A percentile compares a stretch with the other conserved stretches of the same genome.
phyloP scores from a whole-genome alignment of 2,888 invertebrate genomes.

The Orthonevra nobilis region DNA sequence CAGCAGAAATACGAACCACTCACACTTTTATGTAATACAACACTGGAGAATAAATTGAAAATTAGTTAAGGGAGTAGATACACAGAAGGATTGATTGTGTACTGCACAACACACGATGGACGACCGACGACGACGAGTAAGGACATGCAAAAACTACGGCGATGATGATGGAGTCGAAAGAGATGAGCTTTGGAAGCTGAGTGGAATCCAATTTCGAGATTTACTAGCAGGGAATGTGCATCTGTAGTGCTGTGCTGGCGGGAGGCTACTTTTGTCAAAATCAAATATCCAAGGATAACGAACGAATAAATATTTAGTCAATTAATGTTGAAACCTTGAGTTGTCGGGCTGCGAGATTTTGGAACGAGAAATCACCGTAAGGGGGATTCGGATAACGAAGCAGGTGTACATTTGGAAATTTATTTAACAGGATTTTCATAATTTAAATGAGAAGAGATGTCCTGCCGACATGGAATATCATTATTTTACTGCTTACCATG shows the following conservation, averaged over 20 bases:
- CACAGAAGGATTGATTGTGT: too few relatives aligned
- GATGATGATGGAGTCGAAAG: neutral
- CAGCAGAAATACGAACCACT: neutral
- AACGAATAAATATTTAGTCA: slow-evolving; percentile 30
- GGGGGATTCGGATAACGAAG: too few relatives aligned
- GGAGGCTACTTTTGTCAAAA: slow-evolving; percentile 2
- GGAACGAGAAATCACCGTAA: too few relatives aligned
- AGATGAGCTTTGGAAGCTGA: neutral
- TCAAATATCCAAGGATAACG: slow-evolving; percentile 33
- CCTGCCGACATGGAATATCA: too few relatives aligned
- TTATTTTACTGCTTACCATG: too few relatives aligned
- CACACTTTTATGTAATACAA: slow-evolving; percentile 22
- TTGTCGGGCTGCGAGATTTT: too few relatives aligned
- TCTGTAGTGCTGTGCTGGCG: neutral
- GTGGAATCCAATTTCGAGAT: slow-evolving; percentile 38
- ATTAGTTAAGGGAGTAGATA: slow-evolving; percentile 19
- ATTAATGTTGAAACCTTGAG: too few relatives aligned
- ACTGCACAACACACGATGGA: neutral
- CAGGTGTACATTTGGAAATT: too few relatives aligned
- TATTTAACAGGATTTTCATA: too few relatives aligned
- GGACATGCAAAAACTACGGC: neutral
- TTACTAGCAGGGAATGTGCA: neutral
- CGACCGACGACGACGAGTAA: too few relatives aligned
- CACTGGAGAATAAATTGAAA: slow-evolving; percentile 39
- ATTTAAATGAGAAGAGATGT: too few relatives aligned